These are phyloP conservation scores for Drosophila insularis DNA, from an alignment of 1,140 invertebrate species.

Conservation along the genomic window DNA sequence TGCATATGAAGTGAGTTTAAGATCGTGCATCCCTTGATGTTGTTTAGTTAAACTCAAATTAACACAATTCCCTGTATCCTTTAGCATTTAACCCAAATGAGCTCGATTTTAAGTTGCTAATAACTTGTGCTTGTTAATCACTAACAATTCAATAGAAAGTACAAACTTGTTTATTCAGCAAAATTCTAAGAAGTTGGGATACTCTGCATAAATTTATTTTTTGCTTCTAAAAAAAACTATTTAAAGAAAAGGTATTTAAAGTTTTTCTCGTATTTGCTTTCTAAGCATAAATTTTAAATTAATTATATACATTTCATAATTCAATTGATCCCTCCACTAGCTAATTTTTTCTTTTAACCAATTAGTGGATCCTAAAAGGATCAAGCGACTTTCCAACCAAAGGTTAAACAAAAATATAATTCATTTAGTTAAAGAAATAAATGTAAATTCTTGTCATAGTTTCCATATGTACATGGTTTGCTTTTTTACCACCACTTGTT, in stretches of 20 bases:
- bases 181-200: too few species aligned
- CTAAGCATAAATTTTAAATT: too few species aligned
- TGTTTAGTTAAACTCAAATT: background rate
- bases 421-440: background rate
- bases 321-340: too few species aligned
- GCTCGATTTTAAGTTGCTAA: background rate
- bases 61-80: background rate
- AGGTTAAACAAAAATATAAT: background rate
- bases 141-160: background rate
- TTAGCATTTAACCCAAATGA: background rate
- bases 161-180: too few species aligned
- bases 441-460: background rate
- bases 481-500: background rate
- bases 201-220: too few species aligned
- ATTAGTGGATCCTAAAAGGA: too few species aligned
- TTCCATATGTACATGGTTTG: background rate
- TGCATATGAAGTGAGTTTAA: background rate
- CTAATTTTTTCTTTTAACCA: too few species aligned
- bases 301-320: too few species aligned
- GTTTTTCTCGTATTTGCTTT: too few species aligned
- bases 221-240: too few species aligned
- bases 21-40: background rate
- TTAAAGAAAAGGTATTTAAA: too few species aligned
- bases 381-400: too few species aligned
- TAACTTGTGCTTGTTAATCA: background rate